These are phyloP conservation scores for Hippolais icterina DNA, from an alignment of 2,113 vertebrate genomes.

Conservation along the genomic window DNA sequence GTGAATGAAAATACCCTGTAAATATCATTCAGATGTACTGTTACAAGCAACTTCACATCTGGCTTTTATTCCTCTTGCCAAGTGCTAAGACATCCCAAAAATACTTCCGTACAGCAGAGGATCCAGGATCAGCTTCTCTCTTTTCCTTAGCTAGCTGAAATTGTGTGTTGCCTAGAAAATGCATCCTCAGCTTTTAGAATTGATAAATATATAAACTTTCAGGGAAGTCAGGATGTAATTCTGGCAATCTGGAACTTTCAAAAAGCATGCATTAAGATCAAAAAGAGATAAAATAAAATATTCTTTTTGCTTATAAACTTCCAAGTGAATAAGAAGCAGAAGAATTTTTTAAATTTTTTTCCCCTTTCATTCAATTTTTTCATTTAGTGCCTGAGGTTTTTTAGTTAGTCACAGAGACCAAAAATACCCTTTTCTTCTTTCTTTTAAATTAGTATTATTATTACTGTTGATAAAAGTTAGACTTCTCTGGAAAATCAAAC, in stretches of 20 bases:
- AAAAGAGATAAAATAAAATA: neutral
- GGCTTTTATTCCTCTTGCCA: neutral
- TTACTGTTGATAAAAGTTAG: neutral
- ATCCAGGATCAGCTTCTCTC: neutral
- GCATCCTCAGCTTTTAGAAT: neutral
- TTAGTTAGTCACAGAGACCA: neutral
- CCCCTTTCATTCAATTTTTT: neutral
- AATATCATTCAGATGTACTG: neutral
- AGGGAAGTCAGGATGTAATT: neutral
- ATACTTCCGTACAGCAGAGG: neutral
- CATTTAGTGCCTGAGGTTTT: neutral
- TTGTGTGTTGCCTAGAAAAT: neutral
- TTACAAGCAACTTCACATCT: neutral
- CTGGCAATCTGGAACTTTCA: neutral
- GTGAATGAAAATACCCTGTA: neutral
- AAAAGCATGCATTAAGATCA: neutral
- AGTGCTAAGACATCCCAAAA: neutral
- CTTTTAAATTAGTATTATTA: neutral
- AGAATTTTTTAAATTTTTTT: neutral
- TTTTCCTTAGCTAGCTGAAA: neutral
- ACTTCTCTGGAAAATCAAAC: neutral
- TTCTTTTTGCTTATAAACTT: neutral
- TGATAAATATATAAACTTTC: neutral
- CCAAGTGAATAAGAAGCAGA: neutral
- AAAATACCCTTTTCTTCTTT: neutral